A percentile compares a stretch with the other conserved stretches of the same genome.
These are phyloP conservation scores for Bombylius discolor DNA, from an alignment of 2,888 invertebrate species.

Conservation along the genomic window DNA sequence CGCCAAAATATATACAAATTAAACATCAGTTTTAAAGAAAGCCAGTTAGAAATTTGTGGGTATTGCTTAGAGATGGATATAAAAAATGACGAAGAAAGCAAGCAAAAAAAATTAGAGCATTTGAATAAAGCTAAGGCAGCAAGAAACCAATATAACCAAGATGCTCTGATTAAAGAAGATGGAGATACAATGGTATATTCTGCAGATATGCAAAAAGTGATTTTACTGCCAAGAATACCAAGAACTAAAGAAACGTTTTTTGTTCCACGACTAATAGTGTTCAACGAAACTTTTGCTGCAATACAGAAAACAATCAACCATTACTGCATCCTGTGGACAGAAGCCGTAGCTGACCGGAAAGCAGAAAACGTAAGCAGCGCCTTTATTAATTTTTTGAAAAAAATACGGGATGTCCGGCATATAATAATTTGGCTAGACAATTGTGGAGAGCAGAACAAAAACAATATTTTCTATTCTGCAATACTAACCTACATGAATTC, in stretches of 20 bases:
- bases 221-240: background rate
- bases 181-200: background rate
- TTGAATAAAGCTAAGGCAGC: background rate
- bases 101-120: background rate
- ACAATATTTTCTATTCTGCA: background rate
- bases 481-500: background rate
- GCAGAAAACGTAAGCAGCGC: background rate
- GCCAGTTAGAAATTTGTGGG: background rate
- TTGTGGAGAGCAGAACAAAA: background rate
- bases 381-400: background rate
- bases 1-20: background rate
- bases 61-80: background rate
- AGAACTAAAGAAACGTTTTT: background rate
- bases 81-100: background rate
- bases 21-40: background rate
- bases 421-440: background rate
- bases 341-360: background rate
- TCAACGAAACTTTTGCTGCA: too few species aligned
- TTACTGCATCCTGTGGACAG: background rate
- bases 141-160: background rate
- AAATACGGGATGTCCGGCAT: background rate
- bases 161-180: background rate
- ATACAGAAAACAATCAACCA: background rate
- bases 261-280: too few species aligned
- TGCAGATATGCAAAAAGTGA: background rate